Evolutionary conservation across 2,888 invertebrate species (phyloP).

Genomic region (Chrysodeixis includens): DNA sequence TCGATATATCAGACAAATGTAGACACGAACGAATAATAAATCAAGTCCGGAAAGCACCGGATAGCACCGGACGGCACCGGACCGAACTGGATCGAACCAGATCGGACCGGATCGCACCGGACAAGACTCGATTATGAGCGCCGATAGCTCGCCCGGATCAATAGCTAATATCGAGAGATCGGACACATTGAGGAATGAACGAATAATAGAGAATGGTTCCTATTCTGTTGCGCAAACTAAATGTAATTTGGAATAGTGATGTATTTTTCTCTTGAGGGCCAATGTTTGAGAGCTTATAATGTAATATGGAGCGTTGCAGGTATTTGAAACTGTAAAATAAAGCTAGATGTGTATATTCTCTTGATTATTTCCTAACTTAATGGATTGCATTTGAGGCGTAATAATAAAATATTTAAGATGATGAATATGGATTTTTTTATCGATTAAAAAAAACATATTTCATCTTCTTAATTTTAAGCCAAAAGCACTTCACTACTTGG

Average conservation of each 20-base stretch:
- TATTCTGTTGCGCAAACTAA: neutral
- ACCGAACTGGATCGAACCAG: neutral
- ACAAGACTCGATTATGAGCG: conserved; percentile 2
- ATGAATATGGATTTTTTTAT: no score
- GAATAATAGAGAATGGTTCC: conserved; percentile 1
- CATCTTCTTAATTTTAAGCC: no score
- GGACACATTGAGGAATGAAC: conserved; percentile 4
- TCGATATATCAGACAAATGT: conserved; percentile 32
- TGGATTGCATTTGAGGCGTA: no score
- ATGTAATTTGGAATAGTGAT: neutral
- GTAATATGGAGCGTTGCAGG: neutral
- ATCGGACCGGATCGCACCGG: neutral
- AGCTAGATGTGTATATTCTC: no score
- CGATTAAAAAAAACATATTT: no score
- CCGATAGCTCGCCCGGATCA: conserved; percentile 1
- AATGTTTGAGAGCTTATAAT: neutral
- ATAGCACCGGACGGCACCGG: neutral
- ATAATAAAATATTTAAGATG: no score
- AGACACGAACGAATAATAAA: conserved; percentile 46
- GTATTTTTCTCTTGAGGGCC: neutral
- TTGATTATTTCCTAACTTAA: no score
- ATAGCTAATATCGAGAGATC: conserved; percentile 5
- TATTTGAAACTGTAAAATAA: no score
- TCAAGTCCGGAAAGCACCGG: conserved; percentile 28
- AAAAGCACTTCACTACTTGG: no score